Base-by-base conservation (phyloP, 2,113 vertebrate genomes). In the Festucalex cinctus region DNA sequence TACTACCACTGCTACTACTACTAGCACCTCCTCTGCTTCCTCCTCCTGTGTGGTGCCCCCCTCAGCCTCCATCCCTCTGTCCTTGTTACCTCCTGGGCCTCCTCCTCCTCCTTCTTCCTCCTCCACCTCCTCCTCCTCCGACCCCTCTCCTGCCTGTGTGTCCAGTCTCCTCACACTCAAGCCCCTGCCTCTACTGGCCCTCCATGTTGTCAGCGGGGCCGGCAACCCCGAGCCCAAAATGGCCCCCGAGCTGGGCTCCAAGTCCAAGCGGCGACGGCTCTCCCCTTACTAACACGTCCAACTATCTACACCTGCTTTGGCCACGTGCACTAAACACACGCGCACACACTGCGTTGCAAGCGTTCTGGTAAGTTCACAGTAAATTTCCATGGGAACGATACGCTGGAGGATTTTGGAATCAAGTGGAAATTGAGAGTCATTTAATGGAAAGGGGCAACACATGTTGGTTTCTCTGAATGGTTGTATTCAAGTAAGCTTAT, bases 31-130 rank as follows among this genome's bases (percentile, higher is more conserved):
- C 89, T 93, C 93, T 88, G 93, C 95, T 88, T 94, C 94, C 79
- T 94, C 94, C 89, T 94, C 94, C 92, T 94, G 94, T 95, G 93
- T 95, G 93, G 92, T 93, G 93, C 91, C 93, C 92, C 93, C 93
- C 88, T 92, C 93, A 89, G 91, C 92, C 90, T 91, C 93, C 89
- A 90, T 90, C 63, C 85, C 90, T 86, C 85, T 90, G 84, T 91
- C 89, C 86, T 87, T 87, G 86, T 90, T 86, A 88, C 86, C 93
- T 93, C 93, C 93, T 90, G 93, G 93, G 92, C 94, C 93, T 86
- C 93, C 93, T 90, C 91, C 91, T 88, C 90, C 93, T 81, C 90
- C 92, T 88, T 91, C 93, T 77, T 86, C 88, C 66, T 89, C 89
- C 84, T 89, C 89, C 84, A 93, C 94, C 75, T 80, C 85, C 79